Percentiles rank a stretch among this genome's conserved stretches.
phyloP scores from a whole-genome alignment of 2,113 vertebrate genomes.

The Stegostoma tigrinum region DNA sequence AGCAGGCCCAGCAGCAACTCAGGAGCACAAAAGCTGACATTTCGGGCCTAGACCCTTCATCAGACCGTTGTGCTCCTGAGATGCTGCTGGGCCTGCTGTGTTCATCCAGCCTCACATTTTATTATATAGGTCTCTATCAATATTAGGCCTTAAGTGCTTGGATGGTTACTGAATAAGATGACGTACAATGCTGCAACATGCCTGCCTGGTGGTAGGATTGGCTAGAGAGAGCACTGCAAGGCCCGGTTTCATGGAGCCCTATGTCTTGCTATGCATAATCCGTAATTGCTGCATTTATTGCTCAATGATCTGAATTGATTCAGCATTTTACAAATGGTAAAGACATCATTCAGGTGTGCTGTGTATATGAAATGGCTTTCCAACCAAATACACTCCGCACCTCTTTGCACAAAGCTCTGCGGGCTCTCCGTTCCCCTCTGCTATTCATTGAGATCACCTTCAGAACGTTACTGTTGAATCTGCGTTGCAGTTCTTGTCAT shows the following conservation, averaged over 20 bases:
- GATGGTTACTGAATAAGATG: not conserved
- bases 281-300: not conserved
- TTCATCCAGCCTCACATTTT: too few relatives aligned
- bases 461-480: not conserved
- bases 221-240: not conserved
- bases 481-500: not conserved
- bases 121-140: too few relatives aligned
- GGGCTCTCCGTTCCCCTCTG: not conserved
- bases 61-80: too few relatives aligned
- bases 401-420: not conserved
- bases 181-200: not conserved
- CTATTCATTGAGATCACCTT: not conserved
- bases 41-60: too few relatives aligned
- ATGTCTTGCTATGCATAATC: not conserved
- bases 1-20: too few relatives aligned
- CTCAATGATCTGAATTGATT: not conserved
- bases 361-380: not conserved
- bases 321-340: not conserved
- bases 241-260: not conserved
- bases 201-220: not conserved
- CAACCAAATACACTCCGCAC: not conserved
- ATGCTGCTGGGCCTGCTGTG: too few relatives aligned
- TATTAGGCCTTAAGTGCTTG: too few relatives aligned
- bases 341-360: not conserved
- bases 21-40: too few relatives aligned